phyloP scores from a whole-genome alignment of 2,797 vertebrate species.

The Orestias chungarensis region DNA sequence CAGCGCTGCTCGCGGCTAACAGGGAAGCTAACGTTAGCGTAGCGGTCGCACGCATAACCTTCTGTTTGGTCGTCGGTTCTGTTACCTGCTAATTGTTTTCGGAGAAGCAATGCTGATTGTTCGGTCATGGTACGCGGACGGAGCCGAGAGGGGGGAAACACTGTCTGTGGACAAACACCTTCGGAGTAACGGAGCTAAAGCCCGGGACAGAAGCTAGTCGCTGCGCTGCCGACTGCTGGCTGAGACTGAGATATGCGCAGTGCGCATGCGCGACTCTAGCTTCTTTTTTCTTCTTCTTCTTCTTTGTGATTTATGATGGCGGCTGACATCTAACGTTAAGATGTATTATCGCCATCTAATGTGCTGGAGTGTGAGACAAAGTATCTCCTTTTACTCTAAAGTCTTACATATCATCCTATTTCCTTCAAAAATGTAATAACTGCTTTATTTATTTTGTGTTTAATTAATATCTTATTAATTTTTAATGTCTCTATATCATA shows the following conservation, averaged over 20 bases:
- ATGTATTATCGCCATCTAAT: too few species aligned
- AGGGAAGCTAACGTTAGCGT: slow-evolving; percentile 56
- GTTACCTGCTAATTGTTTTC: slow-evolving; percentile 85
- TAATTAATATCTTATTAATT: too few species aligned
- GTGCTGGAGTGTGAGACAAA: too few species aligned
- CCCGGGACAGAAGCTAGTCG: slow-evolving; percentile 26
- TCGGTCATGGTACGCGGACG: slow-evolving; percentile 81
- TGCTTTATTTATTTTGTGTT: too few species aligned
- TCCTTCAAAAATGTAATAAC: too few species aligned
- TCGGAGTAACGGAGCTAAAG: slow-evolving; percentile 38
- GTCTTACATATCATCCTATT: too few species aligned
- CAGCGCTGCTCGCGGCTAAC: slow-evolving; percentile 57
- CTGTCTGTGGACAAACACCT: slow-evolving; percentile 53
- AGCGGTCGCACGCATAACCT: slow-evolving; percentile 35
- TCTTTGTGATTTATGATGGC: too few species aligned
- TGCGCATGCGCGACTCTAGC: slow-evolving; percentile 60
- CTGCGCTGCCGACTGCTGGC: slow-evolving; percentile 46
- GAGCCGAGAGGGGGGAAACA: slow-evolving; percentile 50
- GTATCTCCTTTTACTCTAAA: too few species aligned
- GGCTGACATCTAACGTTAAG: too few species aligned
- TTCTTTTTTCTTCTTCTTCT: too few species aligned
- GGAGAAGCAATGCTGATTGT: slow-evolving; percentile 83
- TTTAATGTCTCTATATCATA: too few species aligned
- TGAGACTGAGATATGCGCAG: slow-evolving; percentile 50
- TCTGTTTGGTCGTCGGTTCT: not conserved